Percentiles rank a stretch among this genome's conserved stretches.
Conservation (phyloP, 2,113 vertebrate genomes). For the Gambusia holbrooki region DNA sequence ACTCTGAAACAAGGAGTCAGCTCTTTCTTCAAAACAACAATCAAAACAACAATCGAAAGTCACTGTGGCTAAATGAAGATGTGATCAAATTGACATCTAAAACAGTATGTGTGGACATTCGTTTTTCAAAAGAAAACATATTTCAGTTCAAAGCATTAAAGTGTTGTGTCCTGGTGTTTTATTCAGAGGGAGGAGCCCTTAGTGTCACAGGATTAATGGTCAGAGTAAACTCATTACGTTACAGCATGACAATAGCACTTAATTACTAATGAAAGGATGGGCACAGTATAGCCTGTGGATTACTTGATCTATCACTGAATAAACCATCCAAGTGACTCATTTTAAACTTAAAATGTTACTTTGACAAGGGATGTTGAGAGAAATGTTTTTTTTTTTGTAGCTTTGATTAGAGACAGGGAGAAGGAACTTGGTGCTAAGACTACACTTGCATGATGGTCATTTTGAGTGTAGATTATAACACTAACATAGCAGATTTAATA, state of each 20-base stretch:
- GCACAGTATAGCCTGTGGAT: constrained; percentile 15
- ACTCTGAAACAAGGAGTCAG: constrained; percentile 42
- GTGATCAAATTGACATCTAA: background rate
- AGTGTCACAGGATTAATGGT: constrained; percentile 52
- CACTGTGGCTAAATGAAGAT: background rate
- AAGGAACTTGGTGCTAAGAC: too few relatives aligned
- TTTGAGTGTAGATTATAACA: too few relatives aligned
- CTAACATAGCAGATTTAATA: too few relatives aligned
- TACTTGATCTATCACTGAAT: background rate
- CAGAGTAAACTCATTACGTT: constrained; percentile 48
- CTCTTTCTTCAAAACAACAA: constrained; percentile 29
- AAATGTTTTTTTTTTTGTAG: background rate
- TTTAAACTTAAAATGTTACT: background rate
- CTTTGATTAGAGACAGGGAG: too few relatives aligned
- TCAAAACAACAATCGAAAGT: background rate
- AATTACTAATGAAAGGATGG: constrained; percentile 56
- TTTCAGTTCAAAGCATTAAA: constrained; percentile 3
- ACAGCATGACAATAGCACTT: constrained; percentile 61
- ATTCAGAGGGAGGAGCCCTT: constrained; percentile 41
- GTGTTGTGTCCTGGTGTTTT: constrained; percentile 22
- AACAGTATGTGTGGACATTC: background rate
- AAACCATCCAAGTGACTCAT: background rate
- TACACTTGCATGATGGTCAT: too few relatives aligned
- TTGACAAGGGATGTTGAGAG: background rate
- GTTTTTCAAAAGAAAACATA: too few relatives aligned